Evolutionary conservation across 1,140 invertebrate genomes (phyloP), one percentile per base, ranked within the genome.

Genomic region (Bathynomus jamesi): DNA sequence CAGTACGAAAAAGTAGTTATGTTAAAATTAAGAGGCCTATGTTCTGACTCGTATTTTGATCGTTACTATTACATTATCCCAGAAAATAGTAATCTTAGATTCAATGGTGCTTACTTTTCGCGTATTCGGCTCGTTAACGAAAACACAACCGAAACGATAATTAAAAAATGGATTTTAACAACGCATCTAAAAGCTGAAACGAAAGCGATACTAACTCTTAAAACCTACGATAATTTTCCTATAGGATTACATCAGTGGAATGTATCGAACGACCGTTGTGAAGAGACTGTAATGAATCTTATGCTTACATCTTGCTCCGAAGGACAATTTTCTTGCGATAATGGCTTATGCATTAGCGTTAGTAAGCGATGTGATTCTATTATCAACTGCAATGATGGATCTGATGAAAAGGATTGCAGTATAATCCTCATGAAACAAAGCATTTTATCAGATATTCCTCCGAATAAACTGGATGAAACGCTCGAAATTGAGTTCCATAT

Each of bases 351-450:
- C 70, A 65, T 81, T 21, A 46, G 28, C 28, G 28, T 64, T 30
- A 53, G 30, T 10, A 67, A 74, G 4, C 80, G 80, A 21, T 87
- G 86, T 80, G 83, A 87, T 78, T 80, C 82, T 5, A 74, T 83
- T 29, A 81, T 82, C 53, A 84, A 87, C 67, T 87, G 86, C 75
- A 73, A 79, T 24, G 86, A 87, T 75, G 79, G 78, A 4, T 80
- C 82, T 11, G 84, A 85, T 75, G 76, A 78, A 67, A 24, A n/a
- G 21, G 61, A 60, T 62, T 78, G 73, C 32, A 28, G 61, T 13
- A 69, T 69, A 29, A 10, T 69, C 2, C 21, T 53, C 40, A 53
- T 5, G 21, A 11, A 21, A 3, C 13, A 53, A 17, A 53, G 40
- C 21, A 17, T 53, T 17, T 11, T 21, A 17, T 21, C 21, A 17